These are phyloP conservation scores for Mycteria americana DNA, from an alignment of 2,797 vertebrate species.

Conservation along the genomic window DNA sequence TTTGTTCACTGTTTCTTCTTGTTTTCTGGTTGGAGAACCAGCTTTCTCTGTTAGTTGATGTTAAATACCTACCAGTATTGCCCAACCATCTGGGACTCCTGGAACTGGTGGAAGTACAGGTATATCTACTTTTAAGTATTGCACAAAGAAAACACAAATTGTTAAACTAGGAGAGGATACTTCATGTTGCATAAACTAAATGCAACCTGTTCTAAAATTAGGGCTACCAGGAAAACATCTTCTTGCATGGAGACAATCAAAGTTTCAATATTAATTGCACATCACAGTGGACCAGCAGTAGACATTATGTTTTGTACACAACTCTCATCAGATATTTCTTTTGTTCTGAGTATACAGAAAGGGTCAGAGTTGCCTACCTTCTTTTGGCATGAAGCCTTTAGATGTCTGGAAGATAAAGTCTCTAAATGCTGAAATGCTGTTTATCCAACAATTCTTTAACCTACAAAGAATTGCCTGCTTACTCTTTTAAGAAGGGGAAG, in stretches of 20 bases:
- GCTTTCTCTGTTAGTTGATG: constrained; percentile 18
- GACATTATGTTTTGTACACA: background rate
- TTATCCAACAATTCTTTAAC: background rate
- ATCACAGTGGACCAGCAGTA: background rate
- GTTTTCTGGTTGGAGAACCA: constrained; percentile 1
- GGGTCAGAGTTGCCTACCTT: constrained; percentile 15
- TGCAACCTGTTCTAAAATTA: constrained; percentile 36
- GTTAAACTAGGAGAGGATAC: constrained; percentile 31
- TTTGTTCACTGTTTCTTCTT: background rate
- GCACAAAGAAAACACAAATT: constrained; percentile 21
- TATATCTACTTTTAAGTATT: constrained; percentile 32
- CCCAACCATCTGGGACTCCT: constrained; percentile 14
- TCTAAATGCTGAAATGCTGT: constrained; percentile 30
- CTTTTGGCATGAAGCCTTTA: constrained; percentile 33
- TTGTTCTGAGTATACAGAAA: constrained; percentile 20
- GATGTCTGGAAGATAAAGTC: constrained; percentile 28
- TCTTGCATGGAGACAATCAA: constrained; percentile 24
- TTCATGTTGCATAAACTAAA: constrained; percentile 49
- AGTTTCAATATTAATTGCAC: constrained; percentile 56
- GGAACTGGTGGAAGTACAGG: background rate
- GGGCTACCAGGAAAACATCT: constrained; percentile 19
- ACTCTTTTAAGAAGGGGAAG: background rate
- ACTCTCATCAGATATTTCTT: constrained; percentile 28
- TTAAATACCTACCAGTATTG: constrained; percentile 28
- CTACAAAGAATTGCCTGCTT: constrained; percentile 30